A percentile compares a stretch with the other conserved stretches of the same genome.
These are phyloP conservation scores for Caenorhabditis sp. DNA, from an alignment of 2,888 invertebrate species.

Conservation along the genomic window DNA sequence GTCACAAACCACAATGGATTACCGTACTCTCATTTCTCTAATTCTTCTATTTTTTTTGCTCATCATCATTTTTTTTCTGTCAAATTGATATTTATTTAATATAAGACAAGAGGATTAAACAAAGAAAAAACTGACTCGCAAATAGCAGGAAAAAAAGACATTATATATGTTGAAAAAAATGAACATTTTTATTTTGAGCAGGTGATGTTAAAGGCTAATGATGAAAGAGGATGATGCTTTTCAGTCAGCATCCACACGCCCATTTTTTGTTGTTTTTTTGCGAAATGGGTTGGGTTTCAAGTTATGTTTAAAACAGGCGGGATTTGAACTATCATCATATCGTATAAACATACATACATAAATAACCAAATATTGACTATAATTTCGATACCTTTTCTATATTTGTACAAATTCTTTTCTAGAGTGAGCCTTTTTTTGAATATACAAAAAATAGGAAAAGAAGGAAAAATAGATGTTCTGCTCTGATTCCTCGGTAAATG, in stretches of 20 bases:
- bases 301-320: background rate
- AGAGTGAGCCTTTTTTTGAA: background rate
- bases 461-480: too few relatives aligned
- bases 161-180: background rate
- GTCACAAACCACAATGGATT: background rate
- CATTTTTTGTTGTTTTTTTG: background rate
- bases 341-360: background rate
- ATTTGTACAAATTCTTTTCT: background rate
- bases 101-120: constrained; percentile 1
- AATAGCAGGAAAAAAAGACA: background rate
- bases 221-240: too few relatives aligned
- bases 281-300: too few relatives aligned
- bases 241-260: background rate
- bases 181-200: background rate
- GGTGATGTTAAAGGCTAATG: background rate
- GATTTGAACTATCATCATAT: background rate
- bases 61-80: background rate
- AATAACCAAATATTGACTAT: background rate
- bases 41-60: background rate
- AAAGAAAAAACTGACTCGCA: background rate
- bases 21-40: background rate
- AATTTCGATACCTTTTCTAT: background rate
- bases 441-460: too few relatives aligned
- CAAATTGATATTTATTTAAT: background rate
- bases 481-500: too few relatives aligned